Base-by-base conservation (phyloP, 2,888 invertebrate genomes). In the Noctua pronuba region DNA sequence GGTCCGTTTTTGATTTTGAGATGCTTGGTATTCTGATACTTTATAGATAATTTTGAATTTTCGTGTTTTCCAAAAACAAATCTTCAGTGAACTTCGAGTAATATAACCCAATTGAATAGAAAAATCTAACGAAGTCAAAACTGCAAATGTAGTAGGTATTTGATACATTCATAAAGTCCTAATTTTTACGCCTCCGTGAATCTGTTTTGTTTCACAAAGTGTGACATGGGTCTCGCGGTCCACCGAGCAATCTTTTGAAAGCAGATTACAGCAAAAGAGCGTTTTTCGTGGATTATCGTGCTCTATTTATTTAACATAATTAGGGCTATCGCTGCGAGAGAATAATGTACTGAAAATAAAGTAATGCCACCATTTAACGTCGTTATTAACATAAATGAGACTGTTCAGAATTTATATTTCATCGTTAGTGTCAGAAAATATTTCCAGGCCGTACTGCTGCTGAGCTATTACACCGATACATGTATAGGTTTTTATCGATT, bases 291-390 rank as follows among this genome's bases (percentile, higher is more conserved):
- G 62, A 75, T 75, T 73, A 75, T 84, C 24, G 6, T 77, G 75
- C 41, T 41, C 52, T 80, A 77, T 75, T 77, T 78, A 75, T 70
- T 75, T 75, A 80, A 64, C 82, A 68, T 68, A 78, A 82, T 71
- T 67, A 68, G 58, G 55, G 46, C 49, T 58, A 44, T 83, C 58
- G 31, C 41, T 49, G 35, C 18, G 13, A 73, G 24, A 70, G 11
- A 55, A 78, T 71, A 71, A 83, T 46, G 46, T 60, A 28, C 52
- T 67, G 58, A 46, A 49, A 70, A 77, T 67, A 0, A 66, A 38
- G 52, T 52, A 77, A 35, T 16, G n/a, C 18, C 35, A 24, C n/a
- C 21, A 41, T 69, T 41, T 35, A 16, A 52, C n/a, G n/a, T 49
- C 58, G 31, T 71, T 49, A 67, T 69, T 67, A 35, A 64, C 67